Conservation (phyloP, 2,888 invertebrate genomes). For the Platycheirus rosarum region DNA sequence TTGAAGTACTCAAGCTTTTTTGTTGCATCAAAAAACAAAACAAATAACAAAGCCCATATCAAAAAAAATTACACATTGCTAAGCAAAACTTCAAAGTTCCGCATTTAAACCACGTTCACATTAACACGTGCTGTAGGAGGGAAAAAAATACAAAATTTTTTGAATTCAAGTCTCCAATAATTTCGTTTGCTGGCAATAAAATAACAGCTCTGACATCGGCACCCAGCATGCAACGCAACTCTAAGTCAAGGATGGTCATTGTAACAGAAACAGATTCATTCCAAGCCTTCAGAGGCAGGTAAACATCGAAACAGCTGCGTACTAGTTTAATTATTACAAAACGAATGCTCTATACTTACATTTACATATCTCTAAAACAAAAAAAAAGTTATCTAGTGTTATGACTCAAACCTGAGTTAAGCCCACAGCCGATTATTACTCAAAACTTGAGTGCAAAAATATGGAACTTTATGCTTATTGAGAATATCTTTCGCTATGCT, state of each 20-base stretch:
- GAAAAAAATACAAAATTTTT: neutral
- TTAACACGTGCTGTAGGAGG: neutral
- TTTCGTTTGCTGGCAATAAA: neutral
- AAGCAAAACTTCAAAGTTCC: slow-evolving; percentile 25
- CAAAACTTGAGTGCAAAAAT: slow-evolving; percentile 11
- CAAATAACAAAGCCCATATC: neutral
- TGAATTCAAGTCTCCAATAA: slow-evolving; percentile 3
- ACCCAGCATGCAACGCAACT: slow-evolving; percentile 12
- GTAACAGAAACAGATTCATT: slow-evolving; percentile 46
- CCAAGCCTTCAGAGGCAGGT: neutral
- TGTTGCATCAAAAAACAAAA: neutral
- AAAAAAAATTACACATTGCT: neutral
- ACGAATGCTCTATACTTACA: neutral
- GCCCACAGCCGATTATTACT: slow-evolving; percentile 1
- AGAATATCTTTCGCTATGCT: neutral
- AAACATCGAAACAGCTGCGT: slow-evolving; percentile 23
- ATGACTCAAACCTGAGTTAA: slow-evolving; percentile 5
- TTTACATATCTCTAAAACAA: too few relatives aligned
- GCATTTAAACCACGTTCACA: slow-evolving; percentile 30
- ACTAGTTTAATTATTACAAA: slow-evolving; percentile 4
- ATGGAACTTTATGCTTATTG: neutral
- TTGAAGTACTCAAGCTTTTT: neutral
- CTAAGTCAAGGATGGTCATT: slow-evolving; percentile 58
- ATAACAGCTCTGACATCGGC: slow-evolving; percentile 7
- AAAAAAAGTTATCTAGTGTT: too few relatives aligned